Evolutionary conservation across 2,797 vertebrate species (phyloP), one percentile per base, ranked within the genome.

Genomic region (Ceryle rudis): DNA sequence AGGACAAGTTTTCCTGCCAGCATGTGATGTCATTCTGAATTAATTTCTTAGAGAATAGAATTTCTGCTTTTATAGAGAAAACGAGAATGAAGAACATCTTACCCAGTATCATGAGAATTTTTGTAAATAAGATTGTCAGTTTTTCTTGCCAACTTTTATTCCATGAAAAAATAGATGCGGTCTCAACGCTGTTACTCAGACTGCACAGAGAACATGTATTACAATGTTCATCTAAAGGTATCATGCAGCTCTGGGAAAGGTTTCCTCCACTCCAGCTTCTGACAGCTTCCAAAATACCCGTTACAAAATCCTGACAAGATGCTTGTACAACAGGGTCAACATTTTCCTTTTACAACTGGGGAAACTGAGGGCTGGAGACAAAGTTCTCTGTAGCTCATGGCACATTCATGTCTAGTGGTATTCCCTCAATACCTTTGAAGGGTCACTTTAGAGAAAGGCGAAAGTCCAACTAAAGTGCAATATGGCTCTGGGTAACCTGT

Each of bases 31-130:
- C 89, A 67, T 31, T 60, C 70, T 44, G 15, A 25, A 93, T 93
- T 90, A 0, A 26, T 81, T 80, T 86, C 90, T 84, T 71, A 66
- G 14, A 64, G 64, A 81, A 93, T 13, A 82, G 82, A 91, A 95
- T 90, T 92, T 83, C 58, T 52, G 74, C 7, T 86, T 95, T 89
- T 72, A 18, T 2, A 85, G 85, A 80, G n/a, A 81, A 93, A 95
- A 92, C 29, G 33, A 86, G 81, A 81, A 89, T 46, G 44, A 89
- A 70, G 88, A 96, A 73, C 69, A 18, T 70, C 51, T 95, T 75
- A 86, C 21, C 55, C 67, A 52, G 31, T 25, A 52, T 41, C 78
- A 42, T n/a, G 19, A 65, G 33, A 26, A 52, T 25, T 91, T 90
- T 81, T 84, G 20, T 5, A 29, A 96, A 88, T 70, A 73, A 91